A percentile compares a stretch with the other conserved stretches of the same genome.
Conservation (phyloP, 2,888 invertebrate genomes). For the Idaea dimidiata region DNA sequence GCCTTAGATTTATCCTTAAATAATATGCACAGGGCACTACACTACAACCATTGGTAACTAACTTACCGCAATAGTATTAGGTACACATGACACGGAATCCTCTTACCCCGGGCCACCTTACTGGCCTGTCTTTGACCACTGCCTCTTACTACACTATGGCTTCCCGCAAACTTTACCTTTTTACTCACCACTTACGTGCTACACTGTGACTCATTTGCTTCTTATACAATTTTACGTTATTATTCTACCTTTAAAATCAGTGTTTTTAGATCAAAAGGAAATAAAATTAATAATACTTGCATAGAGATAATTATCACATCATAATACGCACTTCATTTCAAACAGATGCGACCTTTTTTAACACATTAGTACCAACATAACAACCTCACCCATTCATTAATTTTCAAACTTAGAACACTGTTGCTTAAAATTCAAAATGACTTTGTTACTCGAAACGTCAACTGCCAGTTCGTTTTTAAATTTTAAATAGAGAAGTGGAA, state of each 20-base stretch:
- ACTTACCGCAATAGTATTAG: constrained; percentile 58
- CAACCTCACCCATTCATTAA: constrained; percentile 8
- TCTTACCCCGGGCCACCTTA: constrained; percentile 47
- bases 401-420: not conserved
- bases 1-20: no score
- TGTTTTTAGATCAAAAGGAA: not conserved
- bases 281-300: not conserved
- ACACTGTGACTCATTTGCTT: not conserved
- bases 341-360: constrained; percentile 30
- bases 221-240: no score
- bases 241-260: not conserved
- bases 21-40: constrained; percentile 28
- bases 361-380: constrained; percentile 24
- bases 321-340: constrained; percentile 22
- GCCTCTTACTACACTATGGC: constrained; percentile 18
- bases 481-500: rapidly evolving
- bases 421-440: not conserved
- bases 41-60: constrained; percentile 29
- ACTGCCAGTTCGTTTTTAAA: constrained; percentile 5
- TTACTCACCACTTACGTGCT: constrained; percentile 4
- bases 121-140: constrained; percentile 25
- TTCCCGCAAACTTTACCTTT: constrained; percentile 25
- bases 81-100: constrained; percentile 64
- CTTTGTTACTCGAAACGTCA: not conserved
- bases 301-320: constrained; percentile 27